phyloP scores from a whole-genome alignment of 1,140 invertebrate genomes.

The Amyelois transitella region DNA sequence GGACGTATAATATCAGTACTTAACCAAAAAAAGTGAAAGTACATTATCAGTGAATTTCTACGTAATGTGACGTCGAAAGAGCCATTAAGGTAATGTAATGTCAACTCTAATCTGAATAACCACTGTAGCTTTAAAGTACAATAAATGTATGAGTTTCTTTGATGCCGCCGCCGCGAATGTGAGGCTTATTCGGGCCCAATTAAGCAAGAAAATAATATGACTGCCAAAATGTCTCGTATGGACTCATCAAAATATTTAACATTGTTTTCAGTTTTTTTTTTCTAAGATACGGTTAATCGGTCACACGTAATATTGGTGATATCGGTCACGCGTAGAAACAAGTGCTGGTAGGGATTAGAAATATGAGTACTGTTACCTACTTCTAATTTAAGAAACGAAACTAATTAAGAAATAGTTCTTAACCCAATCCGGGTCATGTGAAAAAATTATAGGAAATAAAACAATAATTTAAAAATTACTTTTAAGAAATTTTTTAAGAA shows the following conservation, averaged over 20 bases:
- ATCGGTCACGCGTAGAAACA: no score
- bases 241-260: conserved; percentile 61
- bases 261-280: no score
- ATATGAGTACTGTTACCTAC: no score
- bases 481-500: no score
- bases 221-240: conserved; percentile 30
- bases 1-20: background rate
- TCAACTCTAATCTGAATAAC: conserved; percentile 59
- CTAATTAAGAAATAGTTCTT: no score
- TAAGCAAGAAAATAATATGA: conserved; percentile 59
- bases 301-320: no score
- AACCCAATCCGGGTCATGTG: no score
- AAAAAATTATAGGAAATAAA: no score
- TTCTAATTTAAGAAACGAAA: no score
- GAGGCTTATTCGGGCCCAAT: conserved; percentile 54
- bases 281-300: no score
- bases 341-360: no score
- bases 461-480: no score
- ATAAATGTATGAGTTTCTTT: conserved; percentile 44
- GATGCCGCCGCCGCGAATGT: conserved; percentile 54
- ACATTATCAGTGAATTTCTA: conserved; percentile 16
- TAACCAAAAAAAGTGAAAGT: conserved; percentile 11
- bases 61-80: conserved; percentile 29
- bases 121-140: conserved; percentile 18
- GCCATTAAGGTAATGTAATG: conserved; percentile 63